Percentiles rank a stretch among this genome's conserved stretches.
phyloP scores from a whole-genome alignment of 2,113 vertebrate species.

The Rhizomys pruinosus region DNA sequence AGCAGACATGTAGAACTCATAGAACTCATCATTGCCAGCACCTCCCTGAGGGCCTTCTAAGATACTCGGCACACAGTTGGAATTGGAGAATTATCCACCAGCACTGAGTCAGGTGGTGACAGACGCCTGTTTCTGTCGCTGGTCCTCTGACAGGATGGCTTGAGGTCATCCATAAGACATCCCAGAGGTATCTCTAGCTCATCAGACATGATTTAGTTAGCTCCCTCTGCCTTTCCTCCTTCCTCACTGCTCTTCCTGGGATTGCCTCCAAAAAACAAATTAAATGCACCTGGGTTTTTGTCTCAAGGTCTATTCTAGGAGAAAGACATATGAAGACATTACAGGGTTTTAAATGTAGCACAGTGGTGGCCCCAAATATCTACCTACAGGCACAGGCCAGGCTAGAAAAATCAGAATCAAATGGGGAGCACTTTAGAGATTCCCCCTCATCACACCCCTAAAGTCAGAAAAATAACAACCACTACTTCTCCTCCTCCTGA shows the following conservation, averaged over 20 bases:
- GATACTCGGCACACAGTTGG: neutral
- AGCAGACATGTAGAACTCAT: neutral
- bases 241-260: neutral
- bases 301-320: neutral
- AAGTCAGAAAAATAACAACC: neutral
- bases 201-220: neutral
- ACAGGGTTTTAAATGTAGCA: neutral
- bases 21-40: neutral
- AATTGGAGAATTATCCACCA: neutral
- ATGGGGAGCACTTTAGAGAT: neutral
- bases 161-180: neutral
- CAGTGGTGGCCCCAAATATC: neutral
- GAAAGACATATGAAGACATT: slow-evolving; percentile 6
- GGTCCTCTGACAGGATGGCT: neutral
- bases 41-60: neutral
- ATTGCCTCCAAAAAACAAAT: neutral
- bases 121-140: neutral
- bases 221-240: neutral
- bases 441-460: neutral
- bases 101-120: neutral
- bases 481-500: neutral
- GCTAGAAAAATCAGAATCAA: slow-evolving; percentile 2
- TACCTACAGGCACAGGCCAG: neutral
- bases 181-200: neutral
- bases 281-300: neutral